Base-by-base conservation (phyloP, 2,888 invertebrate species). In the Diarsia rubi region DNA sequence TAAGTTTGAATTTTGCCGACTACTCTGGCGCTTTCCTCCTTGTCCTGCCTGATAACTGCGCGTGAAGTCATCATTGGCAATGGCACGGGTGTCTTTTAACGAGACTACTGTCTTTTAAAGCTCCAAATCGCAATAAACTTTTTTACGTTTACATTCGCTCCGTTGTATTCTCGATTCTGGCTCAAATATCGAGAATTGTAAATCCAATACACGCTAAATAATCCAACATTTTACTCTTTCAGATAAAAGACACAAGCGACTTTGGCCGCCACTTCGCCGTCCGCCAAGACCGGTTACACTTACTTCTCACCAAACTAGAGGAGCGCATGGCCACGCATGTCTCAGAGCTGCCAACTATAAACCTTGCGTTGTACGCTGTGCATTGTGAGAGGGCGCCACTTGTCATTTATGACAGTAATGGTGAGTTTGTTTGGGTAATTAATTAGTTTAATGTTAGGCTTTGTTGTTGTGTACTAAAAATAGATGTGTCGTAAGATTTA, bases 311-410 rank as follows among this genome's bases (percentile, higher is more conserved):
- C 0, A 98, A 98, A 0, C 96, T 99, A 78, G 99, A 99, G 90
- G 98, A 98, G 86, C 98, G 98, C 93, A 96, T 99, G 52, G 98
- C 98, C 79, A 98, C 98, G 24, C 98, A 98, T 88, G 98, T 98
- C 42, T 98, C 98, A 0, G 97, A 97, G 80, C 97, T 98, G 86
- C 98, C 99, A 0, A 97, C 98, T 54, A 96, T 99, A 70, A 98
- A 99, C 96, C 97, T 99, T 84, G 98, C 99, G 14, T 96, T 99
- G 3, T 99, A 99, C 93, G 97, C 98, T 60, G 97, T 98, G 47
- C 98, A 98, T 3, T 98, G 98, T 90, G 96, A 97, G 59, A 96
- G 96, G 70, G 97, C 98, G 52, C 99, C 99, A 0, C 94, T 99
- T 37, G 97, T 97, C 88, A 98, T 99, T 80, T 97, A 98, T 86